Percentiles rank a stretch among this genome's conserved stretches.
Evolutionary conservation across 2,113 vertebrate species (phyloP).

Genomic region (Piprites chloris): DNA sequence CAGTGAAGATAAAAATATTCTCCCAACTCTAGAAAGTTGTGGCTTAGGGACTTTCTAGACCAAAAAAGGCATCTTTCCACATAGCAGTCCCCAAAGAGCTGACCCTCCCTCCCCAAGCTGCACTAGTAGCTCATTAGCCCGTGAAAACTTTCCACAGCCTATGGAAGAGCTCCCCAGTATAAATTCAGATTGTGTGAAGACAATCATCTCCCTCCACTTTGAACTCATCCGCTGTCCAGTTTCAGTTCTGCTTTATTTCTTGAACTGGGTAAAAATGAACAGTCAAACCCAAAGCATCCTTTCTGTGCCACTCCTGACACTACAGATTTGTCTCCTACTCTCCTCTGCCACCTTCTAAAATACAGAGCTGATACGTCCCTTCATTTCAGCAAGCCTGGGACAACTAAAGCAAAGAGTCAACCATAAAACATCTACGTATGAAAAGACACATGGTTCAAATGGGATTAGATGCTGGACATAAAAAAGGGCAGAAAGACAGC

Average conservation of each 20-base stretch:
- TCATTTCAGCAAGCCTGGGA: neutral
- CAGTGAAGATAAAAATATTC: slow-evolving; percentile 1
- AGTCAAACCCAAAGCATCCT: neutral
- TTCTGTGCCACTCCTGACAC: neutral
- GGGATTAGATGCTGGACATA: neutral
- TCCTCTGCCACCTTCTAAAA: neutral
- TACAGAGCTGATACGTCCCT: fast-evolving
- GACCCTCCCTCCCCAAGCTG: neutral
- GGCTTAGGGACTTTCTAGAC: neutral
- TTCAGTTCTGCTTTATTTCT: neutral
- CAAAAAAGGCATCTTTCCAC: slow-evolving; percentile 7
- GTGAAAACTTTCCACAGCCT: neutral
- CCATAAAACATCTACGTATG: neutral
- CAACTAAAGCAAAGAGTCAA: neutral
- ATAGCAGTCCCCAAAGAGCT: neutral
- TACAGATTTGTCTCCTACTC: neutral
- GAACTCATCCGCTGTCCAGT: neutral
- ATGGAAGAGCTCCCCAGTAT: neutral
- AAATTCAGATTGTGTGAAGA: neutral
- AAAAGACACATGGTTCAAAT: neutral
- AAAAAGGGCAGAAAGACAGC: neutral
- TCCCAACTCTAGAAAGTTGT: neutral
- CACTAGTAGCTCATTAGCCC: neutral
- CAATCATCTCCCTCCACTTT: neutral
- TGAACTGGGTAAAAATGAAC: neutral